phyloP scores from a whole-genome alignment of 1,140 invertebrate species.

The Elysia chlorotica region DNA sequence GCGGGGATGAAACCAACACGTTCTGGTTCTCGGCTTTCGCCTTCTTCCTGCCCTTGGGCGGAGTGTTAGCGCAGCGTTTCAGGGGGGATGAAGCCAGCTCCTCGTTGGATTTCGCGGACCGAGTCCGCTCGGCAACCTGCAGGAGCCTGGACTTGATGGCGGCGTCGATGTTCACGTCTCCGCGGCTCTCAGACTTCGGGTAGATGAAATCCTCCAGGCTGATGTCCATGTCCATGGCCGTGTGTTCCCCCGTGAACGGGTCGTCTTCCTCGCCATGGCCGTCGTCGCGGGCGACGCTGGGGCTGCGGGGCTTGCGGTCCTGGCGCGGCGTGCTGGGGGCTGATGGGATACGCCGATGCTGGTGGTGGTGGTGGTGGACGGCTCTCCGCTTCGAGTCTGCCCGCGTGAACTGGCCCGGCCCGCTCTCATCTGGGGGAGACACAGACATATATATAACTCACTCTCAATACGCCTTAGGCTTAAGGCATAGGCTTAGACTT shows the following conservation, averaged over 20 bases:
- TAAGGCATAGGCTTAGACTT: no score
- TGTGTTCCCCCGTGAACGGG: no score
- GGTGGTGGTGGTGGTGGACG: constrained; percentile 35
- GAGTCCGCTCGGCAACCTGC: constrained; percentile 19
- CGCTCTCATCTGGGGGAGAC: no score
- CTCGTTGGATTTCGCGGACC: constrained; percentile 23
- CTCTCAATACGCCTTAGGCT: no score
- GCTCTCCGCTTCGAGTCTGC: constrained; percentile 48
- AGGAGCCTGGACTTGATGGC: constrained; percentile 25
- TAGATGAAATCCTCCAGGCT: neutral
- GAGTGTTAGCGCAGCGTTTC: constrained; percentile 32
- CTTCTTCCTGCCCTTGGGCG: constrained; percentile 38
- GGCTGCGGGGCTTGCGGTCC: constrained; percentile 21
- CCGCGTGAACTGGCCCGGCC: constrained; percentile 46
- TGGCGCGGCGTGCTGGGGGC: constrained; percentile 45
- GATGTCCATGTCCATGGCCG: no score
- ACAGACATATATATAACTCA: no score
- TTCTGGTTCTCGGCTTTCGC: constrained; percentile 13
- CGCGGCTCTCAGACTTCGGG: neutral
- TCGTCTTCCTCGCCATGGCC: neutral
- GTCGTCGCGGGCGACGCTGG: neutral
- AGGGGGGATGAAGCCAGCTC: constrained; percentile 16
- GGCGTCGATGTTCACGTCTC: constrained; percentile 26
- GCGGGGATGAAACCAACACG: neutral
- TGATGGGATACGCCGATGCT: constrained; percentile 47